Conservation (phyloP, 2,888 invertebrate genomes). For the Oxycera nigricornis region DNA sequence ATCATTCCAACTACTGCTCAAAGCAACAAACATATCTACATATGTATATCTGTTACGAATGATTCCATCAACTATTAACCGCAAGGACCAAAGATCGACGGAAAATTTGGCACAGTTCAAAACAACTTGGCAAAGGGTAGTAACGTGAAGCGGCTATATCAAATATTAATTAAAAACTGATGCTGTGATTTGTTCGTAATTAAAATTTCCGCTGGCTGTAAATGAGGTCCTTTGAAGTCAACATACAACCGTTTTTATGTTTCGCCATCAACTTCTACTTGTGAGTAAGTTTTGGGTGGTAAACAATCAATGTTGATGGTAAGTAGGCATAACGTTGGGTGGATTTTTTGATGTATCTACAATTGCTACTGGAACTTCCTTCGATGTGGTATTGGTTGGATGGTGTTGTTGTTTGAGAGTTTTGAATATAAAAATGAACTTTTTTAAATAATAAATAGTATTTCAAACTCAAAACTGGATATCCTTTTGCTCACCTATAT, state of each 20-base stretch:
- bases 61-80: too few relatives aligned
- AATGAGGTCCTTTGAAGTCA: constrained; percentile 42
- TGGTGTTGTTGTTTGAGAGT: too few relatives aligned
- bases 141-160: constrained; percentile 19
- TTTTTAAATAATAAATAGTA: too few relatives aligned
- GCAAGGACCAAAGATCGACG: neutral
- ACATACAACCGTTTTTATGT: constrained; percentile 18
- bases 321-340: neutral
- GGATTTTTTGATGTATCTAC: constrained; percentile 11
- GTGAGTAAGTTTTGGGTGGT: constrained; percentile 12
- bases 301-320: neutral
- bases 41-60: too few relatives aligned
- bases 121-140: neutral
- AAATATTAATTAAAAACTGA: constrained; percentile 45
- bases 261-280: neutral
- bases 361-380: too few relatives aligned
- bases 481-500: too few relatives aligned
- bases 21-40: too few relatives aligned
- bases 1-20: too few relatives aligned
- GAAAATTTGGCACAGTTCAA: constrained; percentile 11
- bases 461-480: too few relatives aligned
- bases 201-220: constrained; percentile 40
- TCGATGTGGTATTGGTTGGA: too few relatives aligned
- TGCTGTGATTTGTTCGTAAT: constrained; percentile 44
- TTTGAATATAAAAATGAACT: too few relatives aligned